These are phyloP conservation scores for Notodonta ziczac DNA, from an alignment of 2,888 invertebrate genomes.

Conservation along the genomic window DNA sequence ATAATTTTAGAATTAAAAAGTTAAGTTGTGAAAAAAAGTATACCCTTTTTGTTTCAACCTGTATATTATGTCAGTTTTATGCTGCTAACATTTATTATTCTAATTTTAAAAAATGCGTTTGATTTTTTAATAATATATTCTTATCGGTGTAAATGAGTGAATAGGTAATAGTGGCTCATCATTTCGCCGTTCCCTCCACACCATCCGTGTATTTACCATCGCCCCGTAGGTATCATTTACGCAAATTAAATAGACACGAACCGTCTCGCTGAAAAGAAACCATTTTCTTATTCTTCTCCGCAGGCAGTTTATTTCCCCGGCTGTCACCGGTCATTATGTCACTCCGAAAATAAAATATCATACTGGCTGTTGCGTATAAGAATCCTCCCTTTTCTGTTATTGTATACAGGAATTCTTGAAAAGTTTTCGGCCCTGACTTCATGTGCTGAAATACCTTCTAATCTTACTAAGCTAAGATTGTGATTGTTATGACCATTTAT, in stretches of 20 bases:
- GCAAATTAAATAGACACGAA: constrained; percentile 64
- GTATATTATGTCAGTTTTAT: too few relatives aligned
- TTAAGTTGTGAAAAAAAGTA: too few relatives aligned
- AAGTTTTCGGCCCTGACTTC: not conserved
- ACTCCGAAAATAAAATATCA: constrained; percentile 56
- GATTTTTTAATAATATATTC: not conserved
- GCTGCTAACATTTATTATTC: not conserved
- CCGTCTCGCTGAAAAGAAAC: constrained; percentile 56
- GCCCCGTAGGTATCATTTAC: constrained; percentile 53
- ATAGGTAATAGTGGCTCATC: constrained; percentile 12
- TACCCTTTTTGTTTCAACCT: too few relatives aligned
- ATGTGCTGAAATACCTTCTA: not conserved
- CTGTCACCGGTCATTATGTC: constrained; percentile 71
- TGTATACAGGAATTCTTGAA: constrained; percentile 1
- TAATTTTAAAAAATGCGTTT: not conserved
- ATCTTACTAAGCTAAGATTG: too few relatives aligned
- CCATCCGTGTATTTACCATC: constrained; percentile 39
- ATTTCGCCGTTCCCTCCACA: constrained; percentile 29
- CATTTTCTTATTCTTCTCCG: constrained; percentile 63
- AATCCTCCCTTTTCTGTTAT: constrained; percentile 2
- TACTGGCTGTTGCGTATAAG: constrained; percentile 33
- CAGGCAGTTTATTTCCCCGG: constrained; percentile 63
- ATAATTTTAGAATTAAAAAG: too few relatives aligned
- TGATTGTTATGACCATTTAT: too few relatives aligned
- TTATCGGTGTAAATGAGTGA: not conserved